These are phyloP conservation scores for Oegoconia quadripuncta DNA, from an alignment of 2,888 invertebrate species.

Conservation along the genomic window DNA sequence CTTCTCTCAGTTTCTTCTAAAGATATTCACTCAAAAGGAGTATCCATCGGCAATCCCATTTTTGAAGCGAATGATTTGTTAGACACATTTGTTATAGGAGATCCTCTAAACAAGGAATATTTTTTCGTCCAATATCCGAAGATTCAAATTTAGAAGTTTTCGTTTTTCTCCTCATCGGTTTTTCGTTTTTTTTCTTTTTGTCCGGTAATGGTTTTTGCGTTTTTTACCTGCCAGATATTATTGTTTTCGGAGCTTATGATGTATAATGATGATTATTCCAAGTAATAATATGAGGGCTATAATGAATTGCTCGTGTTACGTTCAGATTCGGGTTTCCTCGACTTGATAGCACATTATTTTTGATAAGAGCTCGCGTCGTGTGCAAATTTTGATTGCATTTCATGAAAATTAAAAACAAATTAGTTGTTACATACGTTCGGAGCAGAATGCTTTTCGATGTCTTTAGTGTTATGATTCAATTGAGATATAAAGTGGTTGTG, in stretches of 20 bases:
- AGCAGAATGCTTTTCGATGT: no score
- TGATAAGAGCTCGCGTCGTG: background rate
- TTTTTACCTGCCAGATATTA: conserved; percentile 39
- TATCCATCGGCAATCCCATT: no score
- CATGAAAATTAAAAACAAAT: background rate
- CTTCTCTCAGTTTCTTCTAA: no score
- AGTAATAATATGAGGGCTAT: conserved; percentile 45
- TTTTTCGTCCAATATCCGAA: conserved; percentile 1
- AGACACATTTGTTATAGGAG: conserved; percentile 10
- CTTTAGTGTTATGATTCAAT: no score
- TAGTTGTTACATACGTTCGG: no score
- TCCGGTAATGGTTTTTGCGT: conserved; percentile 37
- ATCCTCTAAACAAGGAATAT: background rate
- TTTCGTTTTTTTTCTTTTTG: conserved; percentile 31
- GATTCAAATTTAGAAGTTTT: conserved; percentile 61
- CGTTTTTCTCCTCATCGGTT: conserved; percentile 38
- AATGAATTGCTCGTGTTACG: conserved; percentile 43
- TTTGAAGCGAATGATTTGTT: background rate
- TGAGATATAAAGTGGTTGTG: no score
- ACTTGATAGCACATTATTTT: conserved; percentile 12
- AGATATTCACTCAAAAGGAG: no score
- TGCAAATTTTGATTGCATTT: background rate
- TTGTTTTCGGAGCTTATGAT: conserved; percentile 53
- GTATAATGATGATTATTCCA: conserved; percentile 52
- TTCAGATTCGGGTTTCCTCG: conserved; percentile 1